phyloP scores from a whole-genome alignment of 2,113 vertebrate genomes.

The Rutilus rutilus region DNA sequence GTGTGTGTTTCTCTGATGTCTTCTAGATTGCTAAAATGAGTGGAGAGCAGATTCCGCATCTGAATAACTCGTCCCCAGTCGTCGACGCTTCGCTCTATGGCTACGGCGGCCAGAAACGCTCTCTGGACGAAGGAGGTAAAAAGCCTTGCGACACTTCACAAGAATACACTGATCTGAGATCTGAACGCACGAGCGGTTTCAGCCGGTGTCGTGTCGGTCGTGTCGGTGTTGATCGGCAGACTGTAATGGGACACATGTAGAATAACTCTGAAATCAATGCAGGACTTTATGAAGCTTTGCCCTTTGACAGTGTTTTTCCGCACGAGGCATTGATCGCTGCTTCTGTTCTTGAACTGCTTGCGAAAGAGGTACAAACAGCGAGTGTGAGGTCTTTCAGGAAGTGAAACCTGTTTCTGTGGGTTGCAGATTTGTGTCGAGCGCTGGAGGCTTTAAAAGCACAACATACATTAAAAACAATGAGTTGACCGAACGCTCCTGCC shows the following conservation, averaged over 20 bases:
- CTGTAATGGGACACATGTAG: neutral
- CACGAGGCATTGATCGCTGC: conserved; percentile 6
- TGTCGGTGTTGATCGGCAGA: neutral
- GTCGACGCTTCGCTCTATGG: conserved; percentile 91
- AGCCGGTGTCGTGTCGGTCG: no score
- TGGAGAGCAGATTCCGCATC: conserved; percentile 89
- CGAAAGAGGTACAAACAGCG: neutral
- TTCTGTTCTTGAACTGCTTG: neutral
- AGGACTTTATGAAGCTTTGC: conserved; percentile 15
- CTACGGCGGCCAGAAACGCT: conserved; percentile 91
- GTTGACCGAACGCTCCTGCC: no score
- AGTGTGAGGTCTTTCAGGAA: neutral
- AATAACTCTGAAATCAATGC: neutral
- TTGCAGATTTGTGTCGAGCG: no score
- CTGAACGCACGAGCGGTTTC: no score
- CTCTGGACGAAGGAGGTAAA: conserved; percentile 92
- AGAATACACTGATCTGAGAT: no score
- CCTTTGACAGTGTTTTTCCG: neutral
- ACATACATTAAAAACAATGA: no score
- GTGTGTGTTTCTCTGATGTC: neutral
- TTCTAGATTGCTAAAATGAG: conserved; percentile 95
- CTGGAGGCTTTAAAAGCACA: no score
- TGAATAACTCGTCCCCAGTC: conserved; percentile 91
- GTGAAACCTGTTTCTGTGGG: conserved; percentile 5
- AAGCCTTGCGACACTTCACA: no score